Conservation (phyloP, 92 coral and sea anemone genomes). For the Actinostola sp. region DNA sequence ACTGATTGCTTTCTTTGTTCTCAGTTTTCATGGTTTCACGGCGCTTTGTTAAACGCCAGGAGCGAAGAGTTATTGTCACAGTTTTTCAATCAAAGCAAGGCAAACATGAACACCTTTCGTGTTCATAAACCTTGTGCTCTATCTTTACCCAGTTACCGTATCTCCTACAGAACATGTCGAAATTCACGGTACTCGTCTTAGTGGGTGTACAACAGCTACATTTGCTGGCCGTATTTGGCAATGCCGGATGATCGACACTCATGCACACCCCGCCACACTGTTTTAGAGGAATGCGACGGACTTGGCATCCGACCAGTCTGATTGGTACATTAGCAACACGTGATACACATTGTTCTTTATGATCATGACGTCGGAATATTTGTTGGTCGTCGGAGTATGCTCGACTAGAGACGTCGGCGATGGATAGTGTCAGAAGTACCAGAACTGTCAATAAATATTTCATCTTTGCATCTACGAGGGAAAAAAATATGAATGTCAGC, state of each 20-base stretch:
- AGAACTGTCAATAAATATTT: no score
- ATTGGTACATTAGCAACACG: neutral
- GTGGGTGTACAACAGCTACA: constrained; percentile 29
- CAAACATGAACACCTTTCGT: constrained; percentile 25
- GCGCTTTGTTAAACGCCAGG: no score
- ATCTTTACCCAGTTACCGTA: neutral
- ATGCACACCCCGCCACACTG: constrained; percentile 22
- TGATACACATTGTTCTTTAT: constrained; percentile 4
- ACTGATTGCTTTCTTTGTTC: no score
- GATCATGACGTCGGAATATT: no score
- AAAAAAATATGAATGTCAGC: no score
- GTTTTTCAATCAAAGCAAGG: no score
- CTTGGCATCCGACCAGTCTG: neutral
- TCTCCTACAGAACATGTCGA: neutral
- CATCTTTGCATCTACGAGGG: no score
- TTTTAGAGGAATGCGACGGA: constrained; percentile 14
- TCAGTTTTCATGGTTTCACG: no score
- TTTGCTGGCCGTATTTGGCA: neutral
- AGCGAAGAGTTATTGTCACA: no score
- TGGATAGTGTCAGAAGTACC: no score
- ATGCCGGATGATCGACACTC: constrained; percentile 5
- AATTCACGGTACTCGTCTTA: neutral
- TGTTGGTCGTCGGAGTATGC: no score
- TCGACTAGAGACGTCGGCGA: no score
- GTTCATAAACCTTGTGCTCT: constrained; percentile 13